These are phyloP conservation scores for Haemorhous mexicanus DNA, from an alignment of 2,113 vertebrate species.

Conservation along the genomic window DNA sequence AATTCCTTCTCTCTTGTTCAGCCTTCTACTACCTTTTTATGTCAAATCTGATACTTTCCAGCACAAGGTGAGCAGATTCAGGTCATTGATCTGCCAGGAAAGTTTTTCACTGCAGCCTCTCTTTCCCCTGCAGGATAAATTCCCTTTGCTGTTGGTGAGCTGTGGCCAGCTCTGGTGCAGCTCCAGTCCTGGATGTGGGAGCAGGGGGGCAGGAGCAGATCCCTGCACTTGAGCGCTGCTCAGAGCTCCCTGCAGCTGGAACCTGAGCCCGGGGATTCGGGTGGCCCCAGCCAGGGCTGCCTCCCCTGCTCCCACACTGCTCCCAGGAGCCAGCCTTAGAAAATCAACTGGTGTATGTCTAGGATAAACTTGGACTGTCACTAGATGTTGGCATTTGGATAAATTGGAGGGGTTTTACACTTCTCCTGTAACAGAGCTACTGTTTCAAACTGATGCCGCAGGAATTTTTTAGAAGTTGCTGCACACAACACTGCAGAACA, in stretches of 20 bases:
- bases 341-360: background rate
- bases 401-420: background rate
- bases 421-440: background rate
- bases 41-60: background rate
- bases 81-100: background rate
- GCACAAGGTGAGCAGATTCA: background rate
- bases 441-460: background rate
- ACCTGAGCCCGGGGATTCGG: background rate
- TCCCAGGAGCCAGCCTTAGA: fast-evolving
- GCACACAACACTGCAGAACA: background rate
- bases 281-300: background rate
- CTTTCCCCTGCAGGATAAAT: background rate
- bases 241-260: background rate
- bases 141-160: background rate
- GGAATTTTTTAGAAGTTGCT: background rate
- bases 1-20: background rate
- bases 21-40: background rate
- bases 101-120: background rate
- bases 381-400: background rate
- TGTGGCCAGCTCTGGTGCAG: background rate
- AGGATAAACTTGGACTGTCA: background rate
- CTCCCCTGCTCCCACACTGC: background rate
- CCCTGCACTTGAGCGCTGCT: background rate
- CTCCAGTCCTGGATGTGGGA: background rate
- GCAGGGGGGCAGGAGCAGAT: background rate